Conservation (phyloP, 2,797 vertebrate species). For the Trachops cirrhosus region DNA sequence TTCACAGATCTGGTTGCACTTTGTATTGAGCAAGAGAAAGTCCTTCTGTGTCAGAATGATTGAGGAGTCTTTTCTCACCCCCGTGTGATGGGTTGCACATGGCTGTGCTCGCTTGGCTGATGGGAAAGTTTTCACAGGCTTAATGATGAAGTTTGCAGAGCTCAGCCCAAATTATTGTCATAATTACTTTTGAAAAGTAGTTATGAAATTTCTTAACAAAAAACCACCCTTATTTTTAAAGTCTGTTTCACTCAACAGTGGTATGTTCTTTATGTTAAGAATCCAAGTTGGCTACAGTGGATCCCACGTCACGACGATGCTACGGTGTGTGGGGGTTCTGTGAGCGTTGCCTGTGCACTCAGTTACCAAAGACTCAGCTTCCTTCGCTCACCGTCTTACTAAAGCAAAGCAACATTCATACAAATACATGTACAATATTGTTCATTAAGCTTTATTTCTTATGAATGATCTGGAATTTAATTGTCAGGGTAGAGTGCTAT, state of each 20-base stretch:
- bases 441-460: background rate
- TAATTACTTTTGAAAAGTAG: slow-evolving; percentile 41
- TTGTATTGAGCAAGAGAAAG: background rate
- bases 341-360: background rate
- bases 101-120: background rate
- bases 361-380: background rate
- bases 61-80: background rate
- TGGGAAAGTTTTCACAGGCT: background rate
- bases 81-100: background rate
- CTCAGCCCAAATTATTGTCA: background rate
- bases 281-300: slow-evolving; percentile 36
- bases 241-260: slow-evolving; percentile 26
- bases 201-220: slow-evolving; percentile 38
- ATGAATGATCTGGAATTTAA: background rate
- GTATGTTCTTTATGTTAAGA: slow-evolving; percentile 24
- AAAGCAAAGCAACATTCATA: background rate
- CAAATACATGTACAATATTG: background rate
- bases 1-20: background rate
- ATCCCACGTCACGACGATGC: slow-evolving; percentile 22
- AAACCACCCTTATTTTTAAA: slow-evolving; percentile 28
- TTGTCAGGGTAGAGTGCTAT: background rate
- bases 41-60: background rate
- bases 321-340: background rate
- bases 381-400: background rate
- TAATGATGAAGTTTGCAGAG: slow-evolving; percentile 21